phyloP scores from a whole-genome alignment of 2,888 invertebrate genomes.

The Julus scandinavius region DNA sequence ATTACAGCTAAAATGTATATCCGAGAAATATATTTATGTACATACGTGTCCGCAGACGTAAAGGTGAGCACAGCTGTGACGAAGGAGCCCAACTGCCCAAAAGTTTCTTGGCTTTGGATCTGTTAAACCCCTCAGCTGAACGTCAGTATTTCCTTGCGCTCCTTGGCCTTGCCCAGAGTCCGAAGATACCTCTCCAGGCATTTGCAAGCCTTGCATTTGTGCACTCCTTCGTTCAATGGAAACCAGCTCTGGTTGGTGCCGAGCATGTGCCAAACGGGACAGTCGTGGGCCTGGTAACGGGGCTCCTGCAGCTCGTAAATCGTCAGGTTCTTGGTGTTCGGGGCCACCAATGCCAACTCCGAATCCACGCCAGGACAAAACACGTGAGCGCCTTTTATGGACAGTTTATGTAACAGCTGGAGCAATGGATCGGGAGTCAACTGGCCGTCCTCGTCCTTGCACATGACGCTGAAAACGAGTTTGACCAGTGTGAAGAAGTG shows the following conservation, averaged over 20 bases:
- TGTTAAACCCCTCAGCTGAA: not conserved
- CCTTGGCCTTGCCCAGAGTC: not conserved
- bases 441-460: conserved; percentile 24
- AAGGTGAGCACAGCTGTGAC: not conserved
- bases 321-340: conserved; percentile 10
- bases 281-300: conserved; percentile 37
- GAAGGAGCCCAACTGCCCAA: not conserved
- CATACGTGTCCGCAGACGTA: not conserved
- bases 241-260: conserved; percentile 43
- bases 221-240: conserved; percentile 35
- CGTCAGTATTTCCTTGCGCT: conserved; percentile 9
- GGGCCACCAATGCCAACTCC: not conserved
- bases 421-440: not conserved
- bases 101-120: not conserved
- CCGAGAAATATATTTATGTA: not conserved
- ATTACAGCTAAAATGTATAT: not conserved
- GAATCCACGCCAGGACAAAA: conserved; percentile 40
- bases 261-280: conserved; percentile 48
- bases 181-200: conserved; percentile 16
- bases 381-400: conserved; percentile 32
- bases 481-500: conserved; percentile 24
- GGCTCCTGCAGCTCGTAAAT: not conserved
- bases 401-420: conserved; percentile 15
- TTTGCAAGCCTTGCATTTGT: conserved; percentile 47
- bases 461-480: not conserved